Evolutionary conservation across 2,797 vertebrate species (phyloP).

Genomic region (Calcarius lapponicus): DNA sequence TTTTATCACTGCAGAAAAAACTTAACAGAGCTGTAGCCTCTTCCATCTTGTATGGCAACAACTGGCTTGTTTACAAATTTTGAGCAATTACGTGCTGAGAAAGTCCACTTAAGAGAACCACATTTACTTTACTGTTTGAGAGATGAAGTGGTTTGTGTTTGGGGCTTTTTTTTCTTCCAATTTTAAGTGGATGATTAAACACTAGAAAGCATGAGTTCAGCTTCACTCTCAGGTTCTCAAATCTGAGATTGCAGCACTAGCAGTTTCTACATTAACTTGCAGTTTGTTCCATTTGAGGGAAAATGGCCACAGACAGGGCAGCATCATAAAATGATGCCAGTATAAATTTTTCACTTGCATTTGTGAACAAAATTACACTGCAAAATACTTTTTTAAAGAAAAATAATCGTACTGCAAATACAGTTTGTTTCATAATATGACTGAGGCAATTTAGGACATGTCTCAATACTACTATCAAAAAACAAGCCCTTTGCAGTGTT

Average conservation of each 20-base stretch:
- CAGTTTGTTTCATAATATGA: neutral
- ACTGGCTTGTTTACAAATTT: slow-evolving; percentile 12
- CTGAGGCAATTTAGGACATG: neutral
- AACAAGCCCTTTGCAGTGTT: neutral
- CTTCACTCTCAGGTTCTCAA: neutral
- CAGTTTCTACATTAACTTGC: neutral
- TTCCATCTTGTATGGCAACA: slow-evolving; percentile 14
- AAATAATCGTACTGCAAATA: neutral
- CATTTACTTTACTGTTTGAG: neutral
- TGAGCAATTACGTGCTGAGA: neutral
- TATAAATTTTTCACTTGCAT: neutral
- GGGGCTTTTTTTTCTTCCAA: neutral
- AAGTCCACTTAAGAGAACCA: neutral
- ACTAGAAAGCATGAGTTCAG: neutral
- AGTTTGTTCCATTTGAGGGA: neutral
- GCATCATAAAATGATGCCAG: neutral
- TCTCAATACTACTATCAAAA: neutral
- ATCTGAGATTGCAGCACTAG: neutral
- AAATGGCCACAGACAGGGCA: neutral
- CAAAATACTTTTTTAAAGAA: neutral
- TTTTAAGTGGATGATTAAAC: neutral
- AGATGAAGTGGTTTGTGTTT: neutral
- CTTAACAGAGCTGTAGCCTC: neutral
- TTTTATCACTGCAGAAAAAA: neutral
- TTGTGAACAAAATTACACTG: neutral